These are phyloP conservation scores for Eptatretus burgeri DNA, from an alignment of 2,113 vertebrate species.

Conservation along the genomic window DNA sequence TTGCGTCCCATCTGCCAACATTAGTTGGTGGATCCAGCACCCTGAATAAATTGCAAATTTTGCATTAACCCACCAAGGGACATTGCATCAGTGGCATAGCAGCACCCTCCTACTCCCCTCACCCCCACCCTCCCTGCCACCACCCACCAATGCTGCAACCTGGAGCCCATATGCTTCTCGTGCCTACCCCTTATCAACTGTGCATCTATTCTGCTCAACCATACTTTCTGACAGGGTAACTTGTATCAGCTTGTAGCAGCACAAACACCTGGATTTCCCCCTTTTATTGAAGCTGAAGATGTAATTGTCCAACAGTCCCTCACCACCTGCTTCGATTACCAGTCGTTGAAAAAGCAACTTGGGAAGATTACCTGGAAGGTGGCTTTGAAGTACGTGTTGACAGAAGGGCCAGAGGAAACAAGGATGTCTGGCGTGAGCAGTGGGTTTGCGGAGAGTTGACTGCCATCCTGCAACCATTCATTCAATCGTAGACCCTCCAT, in stretches of 20 bases:
- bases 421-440: conserved; percentile 52
- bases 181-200: not conserved
- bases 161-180: not conserved
- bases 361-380: conserved; percentile 35
- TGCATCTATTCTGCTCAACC: not conserved
- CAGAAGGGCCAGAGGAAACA: conserved; percentile 40
- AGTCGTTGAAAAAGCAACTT: no score
- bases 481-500: conserved; percentile 38
- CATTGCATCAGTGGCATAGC: no score
- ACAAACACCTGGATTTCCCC: no score
- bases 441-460: conserved; percentile 43
- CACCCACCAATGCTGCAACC: not conserved
- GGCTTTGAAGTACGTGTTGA: conserved; percentile 49
- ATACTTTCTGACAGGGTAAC: not conserved
- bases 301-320: no score
- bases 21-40: no score
- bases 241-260: no score
- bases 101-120: not conserved
- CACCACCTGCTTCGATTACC: no score
- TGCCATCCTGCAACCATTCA: conserved; percentile 46
- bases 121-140: not conserved
- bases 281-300: not conserved
- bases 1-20: no score
- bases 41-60: no score
- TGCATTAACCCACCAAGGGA: no score